Evolutionary conservation across 2,797 vertebrate species (phyloP).

Genomic region (Notoglanidium macrostoma): DNA sequence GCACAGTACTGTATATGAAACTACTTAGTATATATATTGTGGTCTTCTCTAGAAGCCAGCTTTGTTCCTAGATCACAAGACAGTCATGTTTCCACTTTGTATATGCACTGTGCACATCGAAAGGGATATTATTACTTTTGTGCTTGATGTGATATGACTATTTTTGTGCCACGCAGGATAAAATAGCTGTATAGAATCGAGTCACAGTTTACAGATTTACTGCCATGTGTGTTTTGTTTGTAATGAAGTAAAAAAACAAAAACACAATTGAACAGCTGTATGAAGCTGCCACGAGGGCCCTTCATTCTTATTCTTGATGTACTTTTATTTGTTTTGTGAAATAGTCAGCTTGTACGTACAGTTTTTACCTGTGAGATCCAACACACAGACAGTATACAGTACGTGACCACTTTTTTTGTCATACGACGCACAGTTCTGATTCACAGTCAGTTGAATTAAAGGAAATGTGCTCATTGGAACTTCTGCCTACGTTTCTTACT

Average conservation of each 20-base stretch:
- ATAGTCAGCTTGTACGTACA: neutral
- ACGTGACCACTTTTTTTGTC: neutral
- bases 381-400: neutral
- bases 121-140: slow-evolving; percentile 50
- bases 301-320: neutral
- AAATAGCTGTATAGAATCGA: slow-evolving; percentile 31
- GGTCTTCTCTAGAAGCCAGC: neutral
- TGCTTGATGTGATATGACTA: slow-evolving; percentile 2
- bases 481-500: neutral
- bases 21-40: neutral
- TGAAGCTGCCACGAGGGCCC: neutral
- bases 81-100: neutral
- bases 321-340: neutral
- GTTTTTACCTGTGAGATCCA: neutral
- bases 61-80: neutral
- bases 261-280: neutral
- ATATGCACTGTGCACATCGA: neutral
- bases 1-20: neutral
- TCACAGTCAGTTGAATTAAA: slow-evolving; percentile 23
- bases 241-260: slow-evolving; percentile 1
- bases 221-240: slow-evolving; percentile 1
- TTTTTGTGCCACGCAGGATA: neutral
- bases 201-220: slow-evolving; percentile 40
- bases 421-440: neutral
- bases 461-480: neutral